phyloP scores from a whole-genome alignment of 2,797 vertebrate genomes.

The Channallabes apus region DNA sequence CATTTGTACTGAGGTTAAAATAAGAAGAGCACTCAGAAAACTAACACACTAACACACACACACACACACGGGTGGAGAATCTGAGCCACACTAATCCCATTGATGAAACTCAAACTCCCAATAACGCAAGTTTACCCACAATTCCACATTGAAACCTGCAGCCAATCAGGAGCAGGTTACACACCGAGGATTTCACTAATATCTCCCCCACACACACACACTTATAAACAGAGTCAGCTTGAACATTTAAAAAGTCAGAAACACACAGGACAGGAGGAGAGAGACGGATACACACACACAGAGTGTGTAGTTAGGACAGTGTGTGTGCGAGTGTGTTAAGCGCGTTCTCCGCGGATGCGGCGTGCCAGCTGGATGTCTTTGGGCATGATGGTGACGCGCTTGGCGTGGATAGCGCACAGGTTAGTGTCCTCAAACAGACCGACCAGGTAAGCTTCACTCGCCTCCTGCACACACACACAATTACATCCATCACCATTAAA shows the following conservation, averaged over 20 bases:
- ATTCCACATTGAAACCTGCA: constrained; percentile 18
- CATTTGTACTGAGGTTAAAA: not conserved
- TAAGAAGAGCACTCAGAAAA: constrained; percentile 18
- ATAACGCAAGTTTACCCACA: constrained; percentile 13
- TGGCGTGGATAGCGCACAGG: too few relatives aligned
- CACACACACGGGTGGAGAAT: not conserved
- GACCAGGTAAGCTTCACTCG: constrained; percentile 63
- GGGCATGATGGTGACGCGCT: too few relatives aligned
- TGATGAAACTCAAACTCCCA: not conserved
- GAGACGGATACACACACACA: not conserved
- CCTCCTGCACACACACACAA: constrained; percentile 47
- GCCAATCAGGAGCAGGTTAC: constrained; percentile 10
- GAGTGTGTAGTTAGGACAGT: not conserved
- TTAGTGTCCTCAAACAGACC: constrained; percentile 60
- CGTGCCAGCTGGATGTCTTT: too few relatives aligned
- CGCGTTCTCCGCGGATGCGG: too few relatives aligned
- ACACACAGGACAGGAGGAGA: constrained; percentile 50
- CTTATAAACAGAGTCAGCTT: not conserved
- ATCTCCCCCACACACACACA: constrained; percentile 2
- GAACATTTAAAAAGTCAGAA: constrained; percentile 35
- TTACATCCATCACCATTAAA: not conserved
- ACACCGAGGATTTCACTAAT: not conserved
- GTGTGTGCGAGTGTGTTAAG: constrained; percentile 55
- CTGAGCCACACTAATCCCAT: not conserved
- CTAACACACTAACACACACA: constrained; percentile 1